Percentiles rank a stretch among this genome's conserved stretches.
Evolutionary conservation across 2,113 vertebrate genomes (phyloP).

Genomic region (Myanophis thanlyinensis): DNA sequence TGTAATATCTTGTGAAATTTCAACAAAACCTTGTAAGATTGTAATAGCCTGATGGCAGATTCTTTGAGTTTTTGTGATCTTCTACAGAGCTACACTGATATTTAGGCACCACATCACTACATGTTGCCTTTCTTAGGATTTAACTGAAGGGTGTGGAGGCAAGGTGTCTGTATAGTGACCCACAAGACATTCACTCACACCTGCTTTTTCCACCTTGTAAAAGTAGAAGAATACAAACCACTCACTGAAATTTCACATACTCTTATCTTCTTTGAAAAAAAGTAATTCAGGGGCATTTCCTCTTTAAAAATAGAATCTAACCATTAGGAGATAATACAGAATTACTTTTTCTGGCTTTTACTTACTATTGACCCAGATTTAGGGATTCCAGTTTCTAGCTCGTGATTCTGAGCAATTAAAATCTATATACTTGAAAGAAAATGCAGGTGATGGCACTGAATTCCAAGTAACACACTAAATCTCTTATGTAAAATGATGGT

Average conservation of each 20-base stretch:
- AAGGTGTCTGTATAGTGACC: background rate
- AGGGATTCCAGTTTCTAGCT: background rate
- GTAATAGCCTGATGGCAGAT: background rate
- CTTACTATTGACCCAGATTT: background rate
- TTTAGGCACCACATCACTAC: background rate
- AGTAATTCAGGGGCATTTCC: background rate
- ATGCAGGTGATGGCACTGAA: background rate
- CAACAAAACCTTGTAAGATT: background rate
- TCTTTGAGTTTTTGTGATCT: background rate
- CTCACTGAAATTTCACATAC: background rate
- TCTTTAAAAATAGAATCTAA: background rate
- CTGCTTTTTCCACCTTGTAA: background rate
- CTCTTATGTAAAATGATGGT: background rate
- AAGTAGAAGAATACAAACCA: background rate
- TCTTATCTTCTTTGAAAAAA: background rate
- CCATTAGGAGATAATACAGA: background rate
- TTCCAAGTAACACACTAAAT: background rate
- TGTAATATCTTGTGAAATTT: background rate
- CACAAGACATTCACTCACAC: background rate
- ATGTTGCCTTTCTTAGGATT: background rate
- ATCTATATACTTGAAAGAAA: background rate
- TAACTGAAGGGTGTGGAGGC: background rate
- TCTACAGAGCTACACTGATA: background rate
- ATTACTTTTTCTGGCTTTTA: background rate
- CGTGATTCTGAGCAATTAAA: background rate